These are phyloP conservation scores for Scylla paramamosain DNA, from an alignment of 1,140 invertebrate genomes.

Conservation along the genomic window DNA sequence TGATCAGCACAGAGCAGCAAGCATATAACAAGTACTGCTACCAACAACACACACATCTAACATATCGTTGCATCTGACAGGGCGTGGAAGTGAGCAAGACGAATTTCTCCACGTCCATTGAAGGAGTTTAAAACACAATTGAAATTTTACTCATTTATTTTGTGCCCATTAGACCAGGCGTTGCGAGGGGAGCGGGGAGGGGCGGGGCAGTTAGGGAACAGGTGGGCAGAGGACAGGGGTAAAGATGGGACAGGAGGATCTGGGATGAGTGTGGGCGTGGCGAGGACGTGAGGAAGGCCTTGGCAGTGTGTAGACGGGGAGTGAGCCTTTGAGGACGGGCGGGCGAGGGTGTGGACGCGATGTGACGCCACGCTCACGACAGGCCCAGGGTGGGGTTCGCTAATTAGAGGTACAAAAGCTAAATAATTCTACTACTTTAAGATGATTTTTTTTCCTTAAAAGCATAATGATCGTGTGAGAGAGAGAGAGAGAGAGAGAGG, in stretches of 20 bases:
- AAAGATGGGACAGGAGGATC: background rate
- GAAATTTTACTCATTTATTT: constrained; percentile 63
- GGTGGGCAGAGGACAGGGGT: background rate
- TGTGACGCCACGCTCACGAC: background rate
- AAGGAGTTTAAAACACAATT: background rate
- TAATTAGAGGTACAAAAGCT: background rate
- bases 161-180: constrained; percentile 61
- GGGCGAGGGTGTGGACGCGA: background rate
- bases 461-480: background rate
- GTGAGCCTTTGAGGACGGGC: background rate
- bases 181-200: too few relatives aligned
- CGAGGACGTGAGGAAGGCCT: background rate
- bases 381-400: background rate
- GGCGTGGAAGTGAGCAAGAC: too few relatives aligned
- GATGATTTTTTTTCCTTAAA: background rate
- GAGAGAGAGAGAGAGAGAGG: background rate
- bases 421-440: background rate
- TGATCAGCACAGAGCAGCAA: too few relatives aligned
- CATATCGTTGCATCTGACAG: too few relatives aligned
- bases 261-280: background rate
- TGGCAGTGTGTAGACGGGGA: background rate
- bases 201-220: background rate
- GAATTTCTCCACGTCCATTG: too few relatives aligned
- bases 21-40: too few relatives aligned
- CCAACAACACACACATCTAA: too few relatives aligned